Percentiles rank a stretch among this genome's conserved stretches.
phyloP scores from a whole-genome alignment of 2,888 invertebrate genomes.

The Frankliniella intonsa region DNA sequence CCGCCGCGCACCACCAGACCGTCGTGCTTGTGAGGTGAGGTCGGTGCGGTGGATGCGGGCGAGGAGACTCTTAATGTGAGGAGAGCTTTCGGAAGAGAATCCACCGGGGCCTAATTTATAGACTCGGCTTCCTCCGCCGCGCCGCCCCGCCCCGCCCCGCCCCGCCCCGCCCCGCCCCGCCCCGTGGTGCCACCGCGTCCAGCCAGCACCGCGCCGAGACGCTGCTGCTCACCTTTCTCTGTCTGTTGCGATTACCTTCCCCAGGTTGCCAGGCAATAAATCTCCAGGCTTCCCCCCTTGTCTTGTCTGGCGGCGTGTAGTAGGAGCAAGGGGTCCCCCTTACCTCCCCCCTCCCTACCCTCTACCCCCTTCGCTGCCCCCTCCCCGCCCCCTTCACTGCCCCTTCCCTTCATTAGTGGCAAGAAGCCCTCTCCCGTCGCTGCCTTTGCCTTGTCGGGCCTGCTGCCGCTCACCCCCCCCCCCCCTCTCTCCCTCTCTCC shows the following conservation, averaged over 20 bases:
- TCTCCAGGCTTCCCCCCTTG: constrained; percentile 9
- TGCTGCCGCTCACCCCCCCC: background rate
- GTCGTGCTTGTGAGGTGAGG: background rate
- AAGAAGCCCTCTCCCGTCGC: background rate
- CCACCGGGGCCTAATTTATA: background rate
- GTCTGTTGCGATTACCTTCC: constrained; percentile 10
- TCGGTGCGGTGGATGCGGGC: too few species aligned
- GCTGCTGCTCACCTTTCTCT: constrained; percentile 19
- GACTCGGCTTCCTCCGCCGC: background rate
- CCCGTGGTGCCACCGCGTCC: background rate
- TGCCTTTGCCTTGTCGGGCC: background rate
- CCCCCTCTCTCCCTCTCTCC: background rate
- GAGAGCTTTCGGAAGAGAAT: background rate
- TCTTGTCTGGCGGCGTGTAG: constrained; percentile 12
- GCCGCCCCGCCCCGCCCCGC: background rate
- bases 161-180: background rate
- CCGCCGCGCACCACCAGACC: background rate
- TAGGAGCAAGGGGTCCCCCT: background rate
- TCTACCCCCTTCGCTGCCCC: background rate
- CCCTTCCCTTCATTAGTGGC: constrained; percentile 21
- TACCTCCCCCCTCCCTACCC: background rate
- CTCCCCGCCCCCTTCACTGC: background rate
- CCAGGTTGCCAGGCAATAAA: constrained; percentile 2
- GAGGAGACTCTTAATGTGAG: too few species aligned
- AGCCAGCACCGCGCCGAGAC: background rate